Evolutionary conservation across 2,113 vertebrate genomes (phyloP).

Genomic region (Perca flavescens): DNA sequence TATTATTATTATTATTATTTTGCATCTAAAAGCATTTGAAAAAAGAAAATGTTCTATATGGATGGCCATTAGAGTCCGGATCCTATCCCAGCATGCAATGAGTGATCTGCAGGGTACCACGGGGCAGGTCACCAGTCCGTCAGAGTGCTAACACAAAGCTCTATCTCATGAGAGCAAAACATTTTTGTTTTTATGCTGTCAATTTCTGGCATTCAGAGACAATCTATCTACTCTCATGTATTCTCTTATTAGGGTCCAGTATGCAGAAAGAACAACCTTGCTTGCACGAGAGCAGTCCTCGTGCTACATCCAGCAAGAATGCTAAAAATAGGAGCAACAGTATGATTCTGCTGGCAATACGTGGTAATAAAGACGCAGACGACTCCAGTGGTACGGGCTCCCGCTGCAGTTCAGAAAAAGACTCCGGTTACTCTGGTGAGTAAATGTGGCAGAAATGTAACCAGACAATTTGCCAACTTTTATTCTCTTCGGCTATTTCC

Average conservation of each 20-base stretch:
- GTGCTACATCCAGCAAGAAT: conserved; percentile 67
- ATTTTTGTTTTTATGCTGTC: neutral
- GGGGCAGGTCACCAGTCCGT: neutral
- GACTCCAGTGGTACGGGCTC: conserved; percentile 55
- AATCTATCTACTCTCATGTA: neutral
- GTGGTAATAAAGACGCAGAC: conserved; percentile 26
- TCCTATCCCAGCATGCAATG: neutral
- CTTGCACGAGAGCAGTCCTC: conserved; percentile 30
- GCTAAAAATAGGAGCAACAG: conserved; percentile 80
- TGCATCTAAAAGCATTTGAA: neutral
- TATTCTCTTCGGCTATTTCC: neutral
- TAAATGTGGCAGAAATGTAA: neutral
- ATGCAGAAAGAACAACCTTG: conserved; percentile 75
- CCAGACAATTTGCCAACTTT: neutral
- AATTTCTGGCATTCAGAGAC: neutral
- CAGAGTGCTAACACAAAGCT: neutral
- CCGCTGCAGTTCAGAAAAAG: conserved; percentile 80
- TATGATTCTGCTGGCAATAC: conserved; percentile 60
- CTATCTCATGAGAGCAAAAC: neutral
- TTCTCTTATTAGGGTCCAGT: conserved; percentile 53
- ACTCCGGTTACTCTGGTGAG: conserved; percentile 84
- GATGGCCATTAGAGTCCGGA: neutral
- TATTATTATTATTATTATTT: neutral
- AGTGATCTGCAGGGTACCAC: neutral
- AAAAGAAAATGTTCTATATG: neutral